Evolutionary conservation across 2,113 vertebrate species (phyloP).

Genomic region (Salminus brasiliensis): DNA sequence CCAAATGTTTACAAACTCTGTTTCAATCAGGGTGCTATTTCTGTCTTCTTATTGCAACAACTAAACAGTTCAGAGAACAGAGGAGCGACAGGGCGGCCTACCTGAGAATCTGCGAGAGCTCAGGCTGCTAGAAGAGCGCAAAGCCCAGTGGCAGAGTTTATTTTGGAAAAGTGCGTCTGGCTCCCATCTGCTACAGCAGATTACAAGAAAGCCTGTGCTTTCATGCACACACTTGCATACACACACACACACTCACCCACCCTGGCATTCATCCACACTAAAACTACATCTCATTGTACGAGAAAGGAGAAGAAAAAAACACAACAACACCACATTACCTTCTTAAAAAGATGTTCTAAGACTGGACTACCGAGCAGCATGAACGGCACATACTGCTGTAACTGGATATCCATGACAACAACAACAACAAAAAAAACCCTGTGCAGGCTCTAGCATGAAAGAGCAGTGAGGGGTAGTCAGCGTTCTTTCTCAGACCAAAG

Average conservation of each 20-base stretch:
- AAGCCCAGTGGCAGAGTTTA: conserved; percentile 42
- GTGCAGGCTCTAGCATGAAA: conserved; percentile 14
- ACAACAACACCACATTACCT: not conserved
- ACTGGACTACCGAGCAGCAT: conserved; percentile 5
- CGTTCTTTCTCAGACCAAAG: not conserved
- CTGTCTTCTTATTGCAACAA: conserved; percentile 20
- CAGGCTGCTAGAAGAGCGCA: conserved; percentile 1
- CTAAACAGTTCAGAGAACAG: not conserved
- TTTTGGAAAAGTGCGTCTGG: conserved; percentile 35
- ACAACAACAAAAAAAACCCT: conserved; percentile 41
- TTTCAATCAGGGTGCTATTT: conserved; percentile 18
- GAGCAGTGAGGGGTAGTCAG: conserved; percentile 12
- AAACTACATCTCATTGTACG: conserved; percentile 13
- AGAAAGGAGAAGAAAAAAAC: not conserved
- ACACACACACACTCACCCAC: conserved; percentile 8
- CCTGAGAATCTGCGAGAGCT: not conserved
- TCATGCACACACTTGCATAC: conserved; percentile 24
- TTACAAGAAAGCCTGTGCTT: not conserved
- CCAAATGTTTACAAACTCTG: conserved; percentile 25
- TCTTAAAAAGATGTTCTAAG: conserved; percentile 35
- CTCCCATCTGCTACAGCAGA: conserved; percentile 36
- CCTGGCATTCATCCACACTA: conserved; percentile 1
- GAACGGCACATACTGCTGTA: conserved; percentile 37
- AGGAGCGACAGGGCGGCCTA: not conserved
- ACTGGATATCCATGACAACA: conserved; percentile 50